Evolutionary conservation across 2,113 vertebrate species (phyloP).

Genomic region (Scatophagus argus): DNA sequence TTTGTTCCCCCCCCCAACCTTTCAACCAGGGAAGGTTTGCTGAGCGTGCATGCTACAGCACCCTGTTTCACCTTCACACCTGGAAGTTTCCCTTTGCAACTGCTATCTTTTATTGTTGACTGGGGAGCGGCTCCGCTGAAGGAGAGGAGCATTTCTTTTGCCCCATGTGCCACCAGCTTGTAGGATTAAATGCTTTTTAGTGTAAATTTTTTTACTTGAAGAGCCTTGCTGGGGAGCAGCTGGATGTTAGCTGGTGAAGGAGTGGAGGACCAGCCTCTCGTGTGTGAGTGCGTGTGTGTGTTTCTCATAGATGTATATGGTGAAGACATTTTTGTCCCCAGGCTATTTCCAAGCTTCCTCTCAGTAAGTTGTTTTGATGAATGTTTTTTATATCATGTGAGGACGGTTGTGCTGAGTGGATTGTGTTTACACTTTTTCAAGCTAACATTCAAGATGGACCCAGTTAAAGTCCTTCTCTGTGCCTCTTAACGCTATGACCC

Average conservation of each 20-base stretch:
- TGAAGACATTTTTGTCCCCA: neutral
- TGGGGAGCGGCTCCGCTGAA: slow-evolving; percentile 4
- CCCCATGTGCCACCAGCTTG: neutral
- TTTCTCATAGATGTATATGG: neutral
- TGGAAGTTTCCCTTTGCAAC: slow-evolving; percentile 31
- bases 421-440: neutral
- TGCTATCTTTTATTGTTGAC: neutral
- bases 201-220: neutral
- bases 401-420: neutral
- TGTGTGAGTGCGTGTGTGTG: too few relatives aligned
- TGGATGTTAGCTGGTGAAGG: neutral
- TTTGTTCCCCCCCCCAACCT: slow-evolving; percentile 9
- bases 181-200: neutral
- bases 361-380: neutral
- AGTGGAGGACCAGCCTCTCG: neutral
- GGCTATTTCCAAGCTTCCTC: neutral
- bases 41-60: slow-evolving; percentile 34
- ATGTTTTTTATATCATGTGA: neutral
- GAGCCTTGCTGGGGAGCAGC: neutral
- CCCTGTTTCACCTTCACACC: slow-evolving; percentile 36
- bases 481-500: neutral
- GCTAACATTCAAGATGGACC: neutral
- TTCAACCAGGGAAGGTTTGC: slow-evolving; percentile 35
- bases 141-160: neutral
- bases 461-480: neutral